These are phyloP conservation scores for Cossypha caffra DNA, from an alignment of 2,797 vertebrate species.

Conservation along the genomic window DNA sequence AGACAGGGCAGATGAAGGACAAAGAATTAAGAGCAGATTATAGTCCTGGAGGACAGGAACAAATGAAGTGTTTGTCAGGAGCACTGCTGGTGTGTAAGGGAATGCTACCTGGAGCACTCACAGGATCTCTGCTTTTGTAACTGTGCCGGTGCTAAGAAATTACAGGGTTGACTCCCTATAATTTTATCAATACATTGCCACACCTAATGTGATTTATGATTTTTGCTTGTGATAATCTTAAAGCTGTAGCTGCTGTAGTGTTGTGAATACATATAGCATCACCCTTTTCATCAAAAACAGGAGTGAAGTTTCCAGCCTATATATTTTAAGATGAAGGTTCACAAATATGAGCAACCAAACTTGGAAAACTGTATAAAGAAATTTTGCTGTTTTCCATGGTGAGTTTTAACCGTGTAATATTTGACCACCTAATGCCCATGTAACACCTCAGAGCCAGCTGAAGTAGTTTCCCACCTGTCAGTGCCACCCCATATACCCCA, in stretches of 20 bases:
- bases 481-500: background rate
- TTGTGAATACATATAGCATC: background rate
- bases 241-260: background rate
- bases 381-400: background rate
- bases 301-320: background rate
- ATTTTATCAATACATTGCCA: constrained; percentile 46
- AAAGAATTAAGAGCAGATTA: constrained; percentile 31
- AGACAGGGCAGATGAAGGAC: constrained; percentile 19
- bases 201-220: constrained; percentile 38
- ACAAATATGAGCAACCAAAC: background rate
- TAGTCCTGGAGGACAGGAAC: constrained; percentile 14
- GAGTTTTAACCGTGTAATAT: background rate
- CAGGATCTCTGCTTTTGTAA: background rate
- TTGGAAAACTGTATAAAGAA: background rate
- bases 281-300: background rate
- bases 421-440: background rate
- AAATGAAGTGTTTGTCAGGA: constrained; percentile 9
- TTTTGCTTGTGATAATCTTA: constrained; percentile 18
- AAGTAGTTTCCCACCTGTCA: background rate
- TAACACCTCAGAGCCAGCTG: background rate
- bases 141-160: background rate
- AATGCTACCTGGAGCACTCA: background rate
- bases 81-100: background rate
- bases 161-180: constrained; percentile 31
- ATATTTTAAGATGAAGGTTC: background rate